Conservation (phyloP, 2,797 vertebrate species). For the Sebastes umbrosus region DNA sequence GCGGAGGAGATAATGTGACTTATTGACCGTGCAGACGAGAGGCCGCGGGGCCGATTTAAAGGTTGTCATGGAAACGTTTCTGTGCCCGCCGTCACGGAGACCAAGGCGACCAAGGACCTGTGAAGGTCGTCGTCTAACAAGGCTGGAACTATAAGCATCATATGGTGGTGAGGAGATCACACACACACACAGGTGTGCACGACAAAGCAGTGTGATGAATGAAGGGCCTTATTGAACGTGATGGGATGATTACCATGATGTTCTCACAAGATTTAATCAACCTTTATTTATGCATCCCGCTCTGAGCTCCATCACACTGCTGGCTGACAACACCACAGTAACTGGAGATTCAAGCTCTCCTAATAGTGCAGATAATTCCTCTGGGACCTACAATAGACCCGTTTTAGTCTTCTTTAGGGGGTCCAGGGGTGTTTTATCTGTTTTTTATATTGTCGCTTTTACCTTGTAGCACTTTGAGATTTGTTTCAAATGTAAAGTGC, state of each 20-base stretch:
- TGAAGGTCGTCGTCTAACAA: constrained; percentile 25
- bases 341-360: background rate
- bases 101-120: background rate
- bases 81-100: background rate
- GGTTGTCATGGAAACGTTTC: constrained; percentile 40
- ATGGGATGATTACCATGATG: background rate
- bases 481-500: too few relatives aligned
- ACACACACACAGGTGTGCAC: background rate
- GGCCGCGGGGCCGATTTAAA: background rate
- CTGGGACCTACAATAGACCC: too few relatives aligned
- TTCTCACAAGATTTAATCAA: background rate
- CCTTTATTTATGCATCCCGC: background rate
- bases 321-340: background rate
- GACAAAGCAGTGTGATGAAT: constrained; percentile 6
- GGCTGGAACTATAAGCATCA: background rate
- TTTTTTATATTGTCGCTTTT: too few relatives aligned
- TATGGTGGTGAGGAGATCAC: background rate
- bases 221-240: background rate
- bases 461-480: too few relatives aligned
- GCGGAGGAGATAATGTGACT: constrained; percentile 23
- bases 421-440: too few relatives aligned
- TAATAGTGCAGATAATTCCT: too few relatives aligned
- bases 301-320: background rate
- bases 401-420: too few relatives aligned
- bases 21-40: constrained; percentile 17